These are phyloP conservation scores for Chlorops oryzae DNA, from an alignment of 1,140 invertebrate genomes.

Conservation along the genomic window DNA sequence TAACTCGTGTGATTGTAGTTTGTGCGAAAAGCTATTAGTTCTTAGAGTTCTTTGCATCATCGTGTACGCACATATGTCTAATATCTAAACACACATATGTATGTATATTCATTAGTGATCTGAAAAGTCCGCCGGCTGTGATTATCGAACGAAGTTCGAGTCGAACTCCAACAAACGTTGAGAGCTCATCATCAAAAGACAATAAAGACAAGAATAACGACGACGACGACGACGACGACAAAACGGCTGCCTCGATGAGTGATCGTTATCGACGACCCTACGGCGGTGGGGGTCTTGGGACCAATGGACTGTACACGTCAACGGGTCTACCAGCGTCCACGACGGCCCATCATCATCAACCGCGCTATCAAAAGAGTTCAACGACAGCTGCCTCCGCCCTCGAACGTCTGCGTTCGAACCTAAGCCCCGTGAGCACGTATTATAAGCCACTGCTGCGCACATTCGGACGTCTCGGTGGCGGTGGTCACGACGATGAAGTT, in stretches of 20 bases:
- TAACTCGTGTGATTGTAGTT: too few species aligned
- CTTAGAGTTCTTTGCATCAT: too few species aligned
- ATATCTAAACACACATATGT: too few species aligned
- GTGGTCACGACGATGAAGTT: constrained; percentile 34
- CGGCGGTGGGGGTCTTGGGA: constrained; percentile 21
- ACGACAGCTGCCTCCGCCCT: constrained; percentile 38
- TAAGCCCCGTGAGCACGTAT: constrained; percentile 43
- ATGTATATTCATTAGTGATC: too few species aligned
- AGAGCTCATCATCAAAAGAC: constrained; percentile 15
- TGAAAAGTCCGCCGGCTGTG: constrained; percentile 3
- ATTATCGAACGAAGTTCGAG: constrained; percentile 11
- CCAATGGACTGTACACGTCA: constrained; percentile 15
- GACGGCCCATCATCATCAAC: constrained; percentile 20
- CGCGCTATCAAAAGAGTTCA: constrained; percentile 42
- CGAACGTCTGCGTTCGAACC: constrained; percentile 41
- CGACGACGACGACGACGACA: constrained; percentile 15
- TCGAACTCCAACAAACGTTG: constrained; percentile 37
- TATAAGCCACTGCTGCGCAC: constrained; percentile 43
- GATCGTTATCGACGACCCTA: constrained; percentile 44
- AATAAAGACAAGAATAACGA: constrained; percentile 11
- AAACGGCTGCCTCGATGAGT: constrained; percentile 29
- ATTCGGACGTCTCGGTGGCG: constrained; percentile 21
- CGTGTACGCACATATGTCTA: too few species aligned
- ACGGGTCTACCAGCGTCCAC: constrained; percentile 10
- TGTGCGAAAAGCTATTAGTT: too few species aligned